Conservation (phyloP, 2,888 invertebrate species). For the Pyrgus malvae region DNA sequence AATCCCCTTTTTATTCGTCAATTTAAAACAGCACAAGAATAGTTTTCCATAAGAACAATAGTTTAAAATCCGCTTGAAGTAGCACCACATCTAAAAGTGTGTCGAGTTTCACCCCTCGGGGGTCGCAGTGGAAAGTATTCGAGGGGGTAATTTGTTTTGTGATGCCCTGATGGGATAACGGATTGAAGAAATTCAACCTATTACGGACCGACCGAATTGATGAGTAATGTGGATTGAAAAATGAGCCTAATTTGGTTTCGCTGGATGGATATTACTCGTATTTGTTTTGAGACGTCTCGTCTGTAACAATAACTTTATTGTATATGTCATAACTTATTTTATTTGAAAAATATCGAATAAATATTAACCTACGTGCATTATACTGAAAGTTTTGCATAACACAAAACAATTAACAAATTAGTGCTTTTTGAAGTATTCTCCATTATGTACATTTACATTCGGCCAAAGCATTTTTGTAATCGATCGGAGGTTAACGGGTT, state of each 20-base stretch:
- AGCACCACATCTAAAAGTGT: constrained; percentile 6
- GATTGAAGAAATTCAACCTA: constrained; percentile 40
- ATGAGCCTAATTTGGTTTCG: constrained; percentile 14
- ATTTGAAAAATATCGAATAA: constrained; percentile 61
- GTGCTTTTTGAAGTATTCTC: too few species aligned
- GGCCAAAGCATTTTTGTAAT: too few species aligned
- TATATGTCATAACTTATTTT: constrained; percentile 52
- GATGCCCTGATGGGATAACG: constrained; percentile 40
- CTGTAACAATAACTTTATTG: neutral
- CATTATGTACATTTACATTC: too few species aligned
- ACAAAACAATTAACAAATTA: too few species aligned
- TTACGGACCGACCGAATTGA: constrained; percentile 23
- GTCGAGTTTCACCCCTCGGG: constrained; percentile 44
- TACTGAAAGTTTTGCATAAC: too few species aligned
- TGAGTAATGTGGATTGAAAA: constrained; percentile 21
- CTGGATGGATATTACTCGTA: neutral
- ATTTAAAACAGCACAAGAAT: neutral
- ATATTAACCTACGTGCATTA: too few species aligned
- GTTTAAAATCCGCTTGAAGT: neutral
- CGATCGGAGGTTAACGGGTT: too few species aligned
- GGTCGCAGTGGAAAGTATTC: constrained; percentile 43
- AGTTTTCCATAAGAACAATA: neutral
- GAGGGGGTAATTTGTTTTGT: constrained; percentile 55
- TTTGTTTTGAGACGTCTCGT: neutral
- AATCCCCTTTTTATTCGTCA: too few species aligned